A percentile compares a stretch with the other conserved stretches of the same genome.
Conservation (phyloP, 2,797 vertebrate species). For the Sebastes itinus region DNA sequence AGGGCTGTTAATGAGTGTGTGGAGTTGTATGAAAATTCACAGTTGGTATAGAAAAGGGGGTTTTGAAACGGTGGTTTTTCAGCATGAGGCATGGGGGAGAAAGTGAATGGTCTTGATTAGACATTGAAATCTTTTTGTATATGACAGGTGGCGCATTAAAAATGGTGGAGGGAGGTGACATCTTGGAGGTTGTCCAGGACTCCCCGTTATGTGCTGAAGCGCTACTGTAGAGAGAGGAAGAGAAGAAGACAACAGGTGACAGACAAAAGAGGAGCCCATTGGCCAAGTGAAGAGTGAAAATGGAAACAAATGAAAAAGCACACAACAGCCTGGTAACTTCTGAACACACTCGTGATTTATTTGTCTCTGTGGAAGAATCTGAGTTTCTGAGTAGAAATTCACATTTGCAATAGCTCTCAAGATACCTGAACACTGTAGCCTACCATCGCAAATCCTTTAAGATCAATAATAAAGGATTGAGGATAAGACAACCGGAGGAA, state of each 20-base stretch:
- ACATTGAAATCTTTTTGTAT: constrained; percentile 72
- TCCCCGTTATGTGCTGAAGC: constrained; percentile 44
- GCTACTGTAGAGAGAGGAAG: constrained; percentile 63
- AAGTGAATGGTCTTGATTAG: constrained; percentile 74
- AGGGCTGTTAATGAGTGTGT: constrained; percentile 55
- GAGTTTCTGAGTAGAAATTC: neutral
- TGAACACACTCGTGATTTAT: neutral
- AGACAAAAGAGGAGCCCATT: constrained; percentile 25
- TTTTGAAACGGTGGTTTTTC: constrained; percentile 27
- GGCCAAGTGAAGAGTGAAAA: neutral
- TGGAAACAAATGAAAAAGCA: neutral
- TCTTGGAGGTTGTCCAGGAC: constrained; percentile 68
- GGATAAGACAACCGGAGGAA: neutral
- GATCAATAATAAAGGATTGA: neutral
- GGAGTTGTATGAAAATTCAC: constrained; percentile 42
- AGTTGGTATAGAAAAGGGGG: constrained; percentile 37
- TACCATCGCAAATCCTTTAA: neutral
- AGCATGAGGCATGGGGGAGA: constrained; percentile 21
- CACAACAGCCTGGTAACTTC: neutral
- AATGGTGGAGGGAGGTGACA: constrained; percentile 70
- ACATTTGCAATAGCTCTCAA: neutral
- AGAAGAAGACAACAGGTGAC: constrained; percentile 67
- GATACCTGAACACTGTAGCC: neutral
- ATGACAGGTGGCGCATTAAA: constrained; percentile 76
- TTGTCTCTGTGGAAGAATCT: neutral